Evolutionary conservation across 1,140 invertebrate species (phyloP).

Genomic region (Trialeurodes vaporariorum): DNA sequence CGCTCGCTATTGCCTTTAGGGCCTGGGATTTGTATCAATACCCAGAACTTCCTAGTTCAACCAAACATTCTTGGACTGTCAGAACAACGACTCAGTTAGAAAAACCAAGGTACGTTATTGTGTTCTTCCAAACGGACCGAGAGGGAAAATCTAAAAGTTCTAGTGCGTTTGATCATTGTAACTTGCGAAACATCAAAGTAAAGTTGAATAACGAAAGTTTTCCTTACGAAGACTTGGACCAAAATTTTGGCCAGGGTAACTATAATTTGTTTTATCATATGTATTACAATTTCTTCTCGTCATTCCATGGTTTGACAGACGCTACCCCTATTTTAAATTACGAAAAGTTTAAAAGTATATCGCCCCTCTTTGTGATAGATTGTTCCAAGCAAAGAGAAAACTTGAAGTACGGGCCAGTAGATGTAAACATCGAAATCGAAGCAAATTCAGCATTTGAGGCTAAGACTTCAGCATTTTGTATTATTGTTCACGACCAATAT

Average conservation of each 20-base stretch:
- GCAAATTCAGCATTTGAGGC: constrained; percentile 18
- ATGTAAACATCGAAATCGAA: constrained; percentile 29
- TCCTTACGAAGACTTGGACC: constrained; percentile 27
- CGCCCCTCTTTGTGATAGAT: constrained; percentile 28
- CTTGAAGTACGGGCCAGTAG: constrained; percentile 24
- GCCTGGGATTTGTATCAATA: constrained; percentile 24
- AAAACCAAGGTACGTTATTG: constrained; percentile 26
- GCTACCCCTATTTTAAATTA: constrained; percentile 14
- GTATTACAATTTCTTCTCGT: constrained; percentile 26
- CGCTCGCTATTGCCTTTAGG: constrained; percentile 28
- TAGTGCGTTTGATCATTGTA: constrained; percentile 24
- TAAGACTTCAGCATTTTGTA: constrained; percentile 29
- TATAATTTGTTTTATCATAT: constrained; percentile 25
- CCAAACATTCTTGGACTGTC: constrained; percentile 26
- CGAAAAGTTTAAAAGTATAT: constrained; percentile 18
- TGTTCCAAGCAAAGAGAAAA: constrained; percentile 28
- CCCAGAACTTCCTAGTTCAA: constrained; percentile 18
- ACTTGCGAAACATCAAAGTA: constrained; percentile 26
- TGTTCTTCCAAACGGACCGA: constrained; percentile 23
- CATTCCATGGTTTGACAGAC: constrained; percentile 22
- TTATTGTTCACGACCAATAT: constrained; percentile 29
- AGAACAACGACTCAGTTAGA: constrained; percentile 27
- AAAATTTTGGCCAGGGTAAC: constrained; percentile 16
- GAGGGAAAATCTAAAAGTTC: constrained; percentile 17
- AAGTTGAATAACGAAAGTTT: constrained; percentile 30